These are phyloP conservation scores for Nephrotoma appendiculata DNA, from an alignment of 2,888 invertebrate genomes.

Conservation along the genomic window DNA sequence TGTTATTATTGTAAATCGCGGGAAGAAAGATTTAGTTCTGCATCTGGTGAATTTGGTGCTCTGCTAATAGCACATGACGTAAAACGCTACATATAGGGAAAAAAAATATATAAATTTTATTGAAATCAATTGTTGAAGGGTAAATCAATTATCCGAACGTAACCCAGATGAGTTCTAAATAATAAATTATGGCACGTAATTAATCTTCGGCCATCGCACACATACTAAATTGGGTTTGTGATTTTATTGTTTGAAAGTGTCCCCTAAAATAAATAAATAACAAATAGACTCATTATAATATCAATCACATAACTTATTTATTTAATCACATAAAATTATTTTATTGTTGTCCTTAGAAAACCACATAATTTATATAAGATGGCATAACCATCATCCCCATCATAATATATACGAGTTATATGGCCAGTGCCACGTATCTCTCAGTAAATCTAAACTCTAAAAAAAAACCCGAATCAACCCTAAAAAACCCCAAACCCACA, in stretches of 20 bases:
- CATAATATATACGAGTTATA: background rate
- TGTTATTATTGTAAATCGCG: no score
- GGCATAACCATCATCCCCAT: background rate
- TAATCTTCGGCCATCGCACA: background rate
- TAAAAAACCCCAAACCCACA: background rate
- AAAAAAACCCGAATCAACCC: background rate
- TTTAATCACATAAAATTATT: background rate
- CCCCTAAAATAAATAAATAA: background rate
- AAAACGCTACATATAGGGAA: no score
- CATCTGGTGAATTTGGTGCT: background rate
- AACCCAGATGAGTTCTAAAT: background rate
- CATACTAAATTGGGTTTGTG: background rate
- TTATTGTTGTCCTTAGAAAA: background rate
- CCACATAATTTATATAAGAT: background rate
- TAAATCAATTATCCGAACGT: background rate
- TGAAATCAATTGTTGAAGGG: background rate
- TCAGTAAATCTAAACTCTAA: background rate
- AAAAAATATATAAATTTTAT: no score
- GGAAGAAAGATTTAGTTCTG: background rate
- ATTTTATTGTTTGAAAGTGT: background rate
- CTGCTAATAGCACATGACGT: no score
- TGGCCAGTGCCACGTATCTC: background rate
- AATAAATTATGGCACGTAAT: background rate
- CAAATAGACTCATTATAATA: background rate
- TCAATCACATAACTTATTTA: background rate